These are phyloP conservation scores for Falco punctatus DNA, from an alignment of 2,113 vertebrate species.

Conservation along the genomic window DNA sequence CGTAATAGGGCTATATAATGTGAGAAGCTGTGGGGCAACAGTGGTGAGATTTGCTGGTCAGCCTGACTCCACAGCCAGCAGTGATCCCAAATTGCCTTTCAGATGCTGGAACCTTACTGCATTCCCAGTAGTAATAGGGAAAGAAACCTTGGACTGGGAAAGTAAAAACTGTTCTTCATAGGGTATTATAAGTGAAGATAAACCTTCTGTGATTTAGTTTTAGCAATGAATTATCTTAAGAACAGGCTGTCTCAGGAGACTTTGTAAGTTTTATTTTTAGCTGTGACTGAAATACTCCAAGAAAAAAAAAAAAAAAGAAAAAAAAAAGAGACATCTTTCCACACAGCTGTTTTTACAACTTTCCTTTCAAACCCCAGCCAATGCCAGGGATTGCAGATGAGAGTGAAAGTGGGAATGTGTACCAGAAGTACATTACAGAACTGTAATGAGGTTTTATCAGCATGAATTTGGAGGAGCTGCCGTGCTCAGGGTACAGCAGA, in stretches of 20 bases:
- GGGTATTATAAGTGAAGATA: background rate
- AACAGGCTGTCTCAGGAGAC: background rate
- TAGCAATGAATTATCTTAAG: background rate
- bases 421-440: slow-evolving; percentile 12
- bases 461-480: slow-evolving; percentile 10
- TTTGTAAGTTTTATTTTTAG: background rate
- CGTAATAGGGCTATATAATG: background rate
- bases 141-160: background rate
- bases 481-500: slow-evolving; percentile 6
- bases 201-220: background rate
- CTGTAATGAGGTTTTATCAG: slow-evolving; percentile 51
- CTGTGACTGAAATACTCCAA: background rate
- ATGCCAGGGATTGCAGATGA: background rate
- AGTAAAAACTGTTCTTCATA: background rate
- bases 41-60: background rate
- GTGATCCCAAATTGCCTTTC: background rate
- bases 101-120: background rate
- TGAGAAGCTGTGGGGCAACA: background rate
- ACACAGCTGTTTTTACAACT: background rate
- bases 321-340: background rate
- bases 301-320: background rate
- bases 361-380: background rate
- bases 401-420: background rate
- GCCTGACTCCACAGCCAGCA: background rate
- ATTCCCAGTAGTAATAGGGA: background rate